Evolutionary conservation across 2,888 invertebrate species (phyloP).

Genomic region (Morpho helenor): DNA sequence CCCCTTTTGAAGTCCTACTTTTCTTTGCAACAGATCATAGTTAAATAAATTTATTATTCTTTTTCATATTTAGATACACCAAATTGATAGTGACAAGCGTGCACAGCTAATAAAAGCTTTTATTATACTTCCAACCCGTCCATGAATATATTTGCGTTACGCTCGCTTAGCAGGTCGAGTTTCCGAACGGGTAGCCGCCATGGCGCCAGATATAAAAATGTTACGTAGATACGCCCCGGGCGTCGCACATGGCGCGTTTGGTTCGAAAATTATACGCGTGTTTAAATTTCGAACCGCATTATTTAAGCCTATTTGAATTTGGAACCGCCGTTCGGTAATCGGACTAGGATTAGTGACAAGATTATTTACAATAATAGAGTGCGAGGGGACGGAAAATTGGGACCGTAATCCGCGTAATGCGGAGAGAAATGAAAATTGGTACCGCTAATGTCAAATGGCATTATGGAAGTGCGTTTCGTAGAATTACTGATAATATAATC

Average conservation of each 20-base stretch:
- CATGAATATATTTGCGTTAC: constrained; percentile 58
- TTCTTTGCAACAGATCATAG: too few species aligned
- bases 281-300: constrained; percentile 63
- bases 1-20: too few species aligned
- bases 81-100: constrained; percentile 26
- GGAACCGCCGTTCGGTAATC: constrained; percentile 50
- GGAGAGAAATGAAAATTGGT: constrained; percentile 55
- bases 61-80: not conserved
- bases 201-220: constrained; percentile 44
- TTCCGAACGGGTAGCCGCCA: constrained; percentile 48
- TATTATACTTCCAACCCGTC: constrained; percentile 59
- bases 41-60: too few species aligned
- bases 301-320: constrained; percentile 58
- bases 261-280: constrained; percentile 63
- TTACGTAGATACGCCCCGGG: constrained; percentile 45
- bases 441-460: constrained; percentile 29
- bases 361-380: constrained; percentile 64
- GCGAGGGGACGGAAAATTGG: constrained; percentile 50
- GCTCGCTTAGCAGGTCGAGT: constrained; percentile 46
- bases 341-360: constrained; percentile 69
- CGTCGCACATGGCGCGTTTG: constrained; percentile 64
- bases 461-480: constrained; percentile 12
- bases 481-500: constrained; percentile 17
- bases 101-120: constrained; percentile 64
- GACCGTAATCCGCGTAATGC: constrained; percentile 51